Percentiles rank a stretch among this genome's conserved stretches.
phyloP scores from a whole-genome alignment of 2,113 vertebrate species.

The Barnardius zonarius region DNA sequence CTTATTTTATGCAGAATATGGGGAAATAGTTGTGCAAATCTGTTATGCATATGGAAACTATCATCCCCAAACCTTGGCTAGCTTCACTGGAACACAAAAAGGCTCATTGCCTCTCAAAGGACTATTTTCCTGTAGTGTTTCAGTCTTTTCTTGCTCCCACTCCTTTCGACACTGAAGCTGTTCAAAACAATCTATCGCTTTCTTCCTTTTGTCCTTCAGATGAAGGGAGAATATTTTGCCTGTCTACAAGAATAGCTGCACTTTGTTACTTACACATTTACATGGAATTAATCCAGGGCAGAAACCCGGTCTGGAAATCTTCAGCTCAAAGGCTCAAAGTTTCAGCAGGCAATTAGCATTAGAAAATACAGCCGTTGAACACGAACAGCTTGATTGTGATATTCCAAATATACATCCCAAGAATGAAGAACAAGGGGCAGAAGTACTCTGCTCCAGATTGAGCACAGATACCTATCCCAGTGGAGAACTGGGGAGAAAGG shows the following conservation, averaged over 20 bases:
- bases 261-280: neutral
- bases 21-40: neutral
- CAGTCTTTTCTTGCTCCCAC: neutral
- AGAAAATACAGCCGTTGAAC: neutral
- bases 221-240: neutral
- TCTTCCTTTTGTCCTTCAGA: neutral
- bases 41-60: slow-evolving; percentile 25
- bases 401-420: neutral
- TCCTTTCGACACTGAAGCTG: neutral
- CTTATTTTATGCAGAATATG: neutral
- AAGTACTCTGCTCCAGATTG: neutral
- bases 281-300: neutral
- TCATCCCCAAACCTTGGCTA: slow-evolving; percentile 33
- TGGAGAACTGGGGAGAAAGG: neutral
- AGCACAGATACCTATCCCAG: neutral
- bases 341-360: slow-evolving; percentile 5
- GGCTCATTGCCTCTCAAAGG: neutral
- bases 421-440: neutral
- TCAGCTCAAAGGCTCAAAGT: neutral
- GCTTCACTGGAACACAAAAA: slow-evolving; percentile 11
- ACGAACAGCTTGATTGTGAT: neutral
- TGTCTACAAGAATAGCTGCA: neutral
- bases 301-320: slow-evolving; percentile 9
- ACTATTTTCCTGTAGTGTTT: slow-evolving; percentile 37
- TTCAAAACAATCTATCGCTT: neutral